These are phyloP conservation scores for Hystrix brachyura DNA, from an alignment of 2,113 vertebrate genomes.

Conservation along the genomic window DNA sequence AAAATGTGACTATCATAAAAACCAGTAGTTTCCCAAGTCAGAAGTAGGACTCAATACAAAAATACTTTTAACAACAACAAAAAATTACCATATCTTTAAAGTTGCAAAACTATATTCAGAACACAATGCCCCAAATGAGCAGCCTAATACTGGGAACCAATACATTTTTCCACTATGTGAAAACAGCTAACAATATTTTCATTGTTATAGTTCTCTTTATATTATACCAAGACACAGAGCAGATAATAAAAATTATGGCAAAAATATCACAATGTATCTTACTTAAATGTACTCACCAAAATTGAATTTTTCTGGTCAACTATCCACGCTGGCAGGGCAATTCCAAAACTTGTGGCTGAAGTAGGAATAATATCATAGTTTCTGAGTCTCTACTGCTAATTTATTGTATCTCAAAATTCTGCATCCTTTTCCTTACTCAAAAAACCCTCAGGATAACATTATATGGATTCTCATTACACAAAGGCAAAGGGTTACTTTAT, in stretches of 20 bases:
- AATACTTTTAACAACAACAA: slow-evolving; percentile 36
- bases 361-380: slow-evolving; percentile 68
- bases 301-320: slow-evolving; percentile 99
- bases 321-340: slow-evolving; percentile 98
- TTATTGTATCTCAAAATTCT: slow-evolving; percentile 44
- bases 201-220: slow-evolving; percentile 35
- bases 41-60: slow-evolving; percentile 16
- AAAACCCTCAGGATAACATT: not conserved
- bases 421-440: accelerated
- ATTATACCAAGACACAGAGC: not conserved
- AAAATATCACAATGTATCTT: not conserved
- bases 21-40: slow-evolving; percentile 16
- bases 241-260: not conserved
- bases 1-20: slow-evolving; percentile 12
- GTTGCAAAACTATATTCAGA: slow-evolving; percentile 54
- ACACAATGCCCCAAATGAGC: not conserved
- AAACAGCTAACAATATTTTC: not conserved
- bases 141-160: slow-evolving; percentile 22
- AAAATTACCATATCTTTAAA: slow-evolving; percentile 23
- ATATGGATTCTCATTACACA: not conserved
- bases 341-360: slow-evolving; percentile 97
- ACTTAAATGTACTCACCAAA: slow-evolving; percentile 90
- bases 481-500: not conserved
- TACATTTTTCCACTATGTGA: slow-evolving; percentile 28
- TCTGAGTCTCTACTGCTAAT: slow-evolving; percentile 8